Base-by-base conservation (phyloP, 2,888 invertebrate genomes). In the Amphipyra berbera region DNA sequence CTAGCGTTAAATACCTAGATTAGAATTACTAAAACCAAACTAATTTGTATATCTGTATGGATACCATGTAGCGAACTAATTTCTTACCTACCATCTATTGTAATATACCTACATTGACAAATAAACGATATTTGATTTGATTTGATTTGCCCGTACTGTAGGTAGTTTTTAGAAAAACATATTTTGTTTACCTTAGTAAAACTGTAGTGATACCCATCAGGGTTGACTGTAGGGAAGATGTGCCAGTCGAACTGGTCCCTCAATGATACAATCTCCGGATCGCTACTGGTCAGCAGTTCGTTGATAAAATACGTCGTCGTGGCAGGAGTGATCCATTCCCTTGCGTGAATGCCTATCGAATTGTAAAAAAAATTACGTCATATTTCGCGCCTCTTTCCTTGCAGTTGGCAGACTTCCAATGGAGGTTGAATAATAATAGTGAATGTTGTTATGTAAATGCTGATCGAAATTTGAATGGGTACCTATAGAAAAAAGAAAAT, bases 261-360 rank as follows among this genome's bases (percentile, higher is more conserved):
- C 67, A 96, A 82, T 2, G 83, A 74, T 14, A 88, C 87, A 12
- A 96, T 84, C 0, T 93, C 86, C 0, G 90, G 81, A 50, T 96
- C 88, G 0, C 86, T 76, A 75, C 96, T 96, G 50, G 95, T 96
- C 61, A 96, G 82, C 33, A 97, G 86, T 80, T 97, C 92, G 79
- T 96, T 96, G 69, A 96, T 88, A 66, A 97, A 95, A 81, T 96
- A 97, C 1, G 96, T 96, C 0, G 95, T 95, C 0, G 96, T 95
- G 0, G 97, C 97, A 0, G 97, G 96, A 0, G 96, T 93, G 49
- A 97, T 97, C 97, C 97, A 98, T 91, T 98, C 98, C 38, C 98
- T 95, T 0, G 97, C 97, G 85, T 97, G 97, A 69, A 97, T 97
- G 38, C 96, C 96, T 89, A 64, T 2, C 33, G 37, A 15, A 52